Evolutionary conservation across 1,140 invertebrate genomes (phyloP).

Genomic region (Orussus abietinus): DNA sequence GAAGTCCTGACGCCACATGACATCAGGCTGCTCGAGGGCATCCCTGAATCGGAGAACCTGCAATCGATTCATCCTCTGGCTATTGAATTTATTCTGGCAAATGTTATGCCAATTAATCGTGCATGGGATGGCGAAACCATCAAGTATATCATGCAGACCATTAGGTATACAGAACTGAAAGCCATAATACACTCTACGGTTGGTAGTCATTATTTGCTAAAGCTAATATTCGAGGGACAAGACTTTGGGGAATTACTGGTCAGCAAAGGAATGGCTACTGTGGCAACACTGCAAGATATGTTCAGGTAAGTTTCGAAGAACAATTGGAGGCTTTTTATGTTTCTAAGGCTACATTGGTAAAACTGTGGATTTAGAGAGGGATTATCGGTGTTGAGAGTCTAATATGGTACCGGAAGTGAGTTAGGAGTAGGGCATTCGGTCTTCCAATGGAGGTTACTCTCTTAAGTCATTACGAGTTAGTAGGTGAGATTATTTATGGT

Average conservation of each 20-base stretch:
- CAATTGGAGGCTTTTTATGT: too few relatives aligned
- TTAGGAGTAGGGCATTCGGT: too few relatives aligned
- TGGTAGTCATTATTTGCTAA: constrained; percentile 24
- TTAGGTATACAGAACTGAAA: constrained; percentile 54
- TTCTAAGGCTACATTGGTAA: too few relatives aligned
- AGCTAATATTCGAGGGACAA: constrained; percentile 27
- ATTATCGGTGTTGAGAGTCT: too few relatives aligned
- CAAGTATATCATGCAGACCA: constrained; percentile 46
- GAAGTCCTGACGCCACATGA: constrained; percentile 55
- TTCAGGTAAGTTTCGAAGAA: constrained; percentile 10
- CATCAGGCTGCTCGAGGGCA: constrained; percentile 55
- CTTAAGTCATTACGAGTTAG: too few relatives aligned
- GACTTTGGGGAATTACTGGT: constrained; percentile 36
- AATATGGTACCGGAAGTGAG: too few relatives aligned
- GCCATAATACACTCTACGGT: constrained; percentile 41
- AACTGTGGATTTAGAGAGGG: too few relatives aligned
- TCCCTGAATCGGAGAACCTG: constrained; percentile 48
- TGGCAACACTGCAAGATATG: constrained; percentile 11
- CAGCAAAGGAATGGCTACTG: constrained; percentile 21
- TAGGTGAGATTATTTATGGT: too few relatives aligned
- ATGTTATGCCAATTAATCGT: constrained; percentile 48
- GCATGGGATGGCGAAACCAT: constrained; percentile 54
- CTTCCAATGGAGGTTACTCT: too few relatives aligned
- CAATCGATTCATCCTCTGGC: constrained; percentile 55
- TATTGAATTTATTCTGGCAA: constrained; percentile 57